Evolutionary conservation across 2,797 vertebrate species (phyloP), one percentile per base, ranked within the genome.

Genomic region (Urophycis tenuis): DNA sequence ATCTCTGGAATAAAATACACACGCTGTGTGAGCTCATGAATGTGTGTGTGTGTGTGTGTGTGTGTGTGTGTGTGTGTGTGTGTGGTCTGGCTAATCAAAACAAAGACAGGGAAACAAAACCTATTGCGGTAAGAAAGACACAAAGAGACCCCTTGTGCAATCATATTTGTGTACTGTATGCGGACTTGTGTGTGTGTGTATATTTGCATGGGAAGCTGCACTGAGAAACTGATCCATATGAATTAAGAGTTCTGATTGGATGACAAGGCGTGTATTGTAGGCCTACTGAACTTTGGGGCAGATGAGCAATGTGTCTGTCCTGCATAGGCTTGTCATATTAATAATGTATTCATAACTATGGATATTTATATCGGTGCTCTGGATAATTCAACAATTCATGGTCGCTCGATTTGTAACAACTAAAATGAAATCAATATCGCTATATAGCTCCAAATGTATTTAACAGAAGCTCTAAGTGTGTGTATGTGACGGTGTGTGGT

Each of bases 1-100:
- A 91, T 85, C 85, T 89, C 87, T 85, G 75, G 84, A 85, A 86
- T 73, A 84, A 73, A 88, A 80, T 81, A 88, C 81, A 88, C 14
- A 71, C 53, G n/a, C 53, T 60, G 17, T 64, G 60, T 71, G 69
- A 33, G 69, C 30, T 19, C 69, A 72, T 64, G 83, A 89, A 79
- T 82, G 81, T 45, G 67, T 75, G 36, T 49, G 67, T 29, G 3
- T 81, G 79, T 79, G 11, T 64, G 35, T 79, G 49, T 72, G 45
- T 77, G 7, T 77, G 88, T 87, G 84, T 89, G 85, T 89, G 87
- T 87, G 88, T 87, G 80, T 79, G 80, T 79, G 77, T 69, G 82
- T 85, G 88, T 89, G 83, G 41, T 17, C 53, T 19, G 19, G 45
- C 19, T n/a, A 60, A 64, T 3, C 8, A 64, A 64, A 64, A 64